Evolutionary conservation across 2,113 vertebrate species (phyloP).

Genomic region (Etheostoma spectabile): DNA sequence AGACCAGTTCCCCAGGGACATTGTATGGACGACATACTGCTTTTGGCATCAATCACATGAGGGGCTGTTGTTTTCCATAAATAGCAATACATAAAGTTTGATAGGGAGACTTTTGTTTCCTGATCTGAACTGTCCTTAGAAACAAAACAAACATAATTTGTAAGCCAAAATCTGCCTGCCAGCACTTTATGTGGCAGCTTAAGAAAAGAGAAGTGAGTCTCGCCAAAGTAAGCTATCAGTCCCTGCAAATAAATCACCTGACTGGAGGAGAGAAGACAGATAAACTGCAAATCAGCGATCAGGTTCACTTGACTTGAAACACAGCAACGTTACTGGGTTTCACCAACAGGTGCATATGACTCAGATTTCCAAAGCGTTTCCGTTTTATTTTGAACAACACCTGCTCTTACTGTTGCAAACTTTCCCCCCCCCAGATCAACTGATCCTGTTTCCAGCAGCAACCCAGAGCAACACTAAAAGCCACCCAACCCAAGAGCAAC

Average conservation of each 20-base stretch:
- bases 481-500: constrained; percentile 81
- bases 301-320: constrained; percentile 52
- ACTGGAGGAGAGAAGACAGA: constrained; percentile 49
- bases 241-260: constrained; percentile 71
- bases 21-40: not conserved
- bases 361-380: constrained; percentile 60
- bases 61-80: not conserved
- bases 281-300: constrained; percentile 56
- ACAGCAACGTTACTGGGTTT: constrained; percentile 59
- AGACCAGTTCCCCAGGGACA: no score
- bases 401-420: constrained; percentile 63
- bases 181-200: constrained; percentile 31
- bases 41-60: not conserved
- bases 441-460: constrained; percentile 78
- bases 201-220: constrained; percentile 44
- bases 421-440: constrained; percentile 56
- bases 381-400: constrained; percentile 67
- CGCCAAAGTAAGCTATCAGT: constrained; percentile 51
- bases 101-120: not conserved
- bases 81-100: not conserved
- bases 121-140: not conserved
- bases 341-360: constrained; percentile 76
- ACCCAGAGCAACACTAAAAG: constrained; percentile 82
- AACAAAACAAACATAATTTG: constrained; percentile 13
- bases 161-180: not conserved